These are phyloP conservation scores for Myrmophylax atrothorax DNA, from an alignment of 2,113 vertebrate species.

Conservation along the genomic window DNA sequence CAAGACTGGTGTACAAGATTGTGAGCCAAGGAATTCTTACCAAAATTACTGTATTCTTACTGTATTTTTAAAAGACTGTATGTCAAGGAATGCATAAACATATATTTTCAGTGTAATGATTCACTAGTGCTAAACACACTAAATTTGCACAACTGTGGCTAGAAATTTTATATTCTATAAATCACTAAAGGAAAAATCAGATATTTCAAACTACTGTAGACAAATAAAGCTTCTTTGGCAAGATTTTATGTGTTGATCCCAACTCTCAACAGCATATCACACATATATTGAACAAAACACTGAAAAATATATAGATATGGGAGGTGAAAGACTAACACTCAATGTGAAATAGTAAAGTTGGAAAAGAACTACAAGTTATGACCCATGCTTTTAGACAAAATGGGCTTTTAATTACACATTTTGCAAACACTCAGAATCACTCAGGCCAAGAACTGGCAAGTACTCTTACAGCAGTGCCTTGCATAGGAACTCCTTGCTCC, in stretches of 20 bases:
- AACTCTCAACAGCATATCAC: neutral
- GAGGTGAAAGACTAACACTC: neutral
- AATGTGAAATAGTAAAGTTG: neutral
- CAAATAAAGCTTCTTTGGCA: neutral
- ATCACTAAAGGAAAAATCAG: neutral
- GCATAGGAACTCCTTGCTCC: neutral
- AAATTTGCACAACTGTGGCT: neutral
- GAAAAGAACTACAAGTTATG: neutral
- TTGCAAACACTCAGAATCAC: neutral
- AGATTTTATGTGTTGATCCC: neutral
- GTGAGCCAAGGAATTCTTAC: neutral
- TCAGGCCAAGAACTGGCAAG: neutral
- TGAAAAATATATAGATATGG: neutral
- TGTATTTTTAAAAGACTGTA: neutral
- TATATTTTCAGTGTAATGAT: neutral
- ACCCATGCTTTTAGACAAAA: neutral
- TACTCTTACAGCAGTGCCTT: neutral
- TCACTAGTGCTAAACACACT: neutral
- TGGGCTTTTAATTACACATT: neutral
- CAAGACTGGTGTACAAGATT: neutral
- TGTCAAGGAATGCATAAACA: neutral
- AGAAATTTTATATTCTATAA: neutral
- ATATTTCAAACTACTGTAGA: neutral
- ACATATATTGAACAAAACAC: neutral
- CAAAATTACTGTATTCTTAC: neutral